Evolutionary conservation across 2,113 vertebrate species (phyloP).

Genomic region (Trachemys scripta): DNA sequence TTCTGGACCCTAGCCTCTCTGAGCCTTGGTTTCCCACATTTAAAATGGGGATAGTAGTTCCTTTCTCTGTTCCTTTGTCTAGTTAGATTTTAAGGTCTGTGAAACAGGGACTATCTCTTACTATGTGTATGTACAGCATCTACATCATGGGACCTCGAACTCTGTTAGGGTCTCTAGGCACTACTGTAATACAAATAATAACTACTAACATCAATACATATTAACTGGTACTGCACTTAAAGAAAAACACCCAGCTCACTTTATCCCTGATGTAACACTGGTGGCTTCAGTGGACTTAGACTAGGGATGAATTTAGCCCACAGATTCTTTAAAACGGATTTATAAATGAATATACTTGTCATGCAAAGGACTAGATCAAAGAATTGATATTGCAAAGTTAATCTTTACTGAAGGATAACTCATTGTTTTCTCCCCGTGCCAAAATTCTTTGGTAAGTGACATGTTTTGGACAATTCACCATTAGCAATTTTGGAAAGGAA

Average conservation of each 20-base stretch:
- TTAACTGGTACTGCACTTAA: neutral
- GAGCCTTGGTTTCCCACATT: neutral
- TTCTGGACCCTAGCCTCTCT: neutral
- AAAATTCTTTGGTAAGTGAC: constrained; percentile 68
- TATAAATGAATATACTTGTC: constrained; percentile 59
- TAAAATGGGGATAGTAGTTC: constrained; percentile 11
- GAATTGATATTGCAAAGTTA: constrained; percentile 63
- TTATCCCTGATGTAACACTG: constrained; percentile 36
- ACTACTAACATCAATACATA: neutral
- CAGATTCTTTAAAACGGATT: constrained; percentile 43
- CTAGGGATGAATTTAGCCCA: constrained; percentile 44
- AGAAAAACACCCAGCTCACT: constrained; percentile 23
- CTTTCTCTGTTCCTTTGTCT: neutral
- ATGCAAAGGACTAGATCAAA: constrained; percentile 45
- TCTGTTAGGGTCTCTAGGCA: neutral
- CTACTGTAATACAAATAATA: neutral
- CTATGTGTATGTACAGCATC: neutral
- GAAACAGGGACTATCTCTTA: neutral
- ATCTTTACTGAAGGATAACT: constrained; percentile 65
- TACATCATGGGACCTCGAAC: neutral
- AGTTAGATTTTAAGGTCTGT: constrained; percentile 10
- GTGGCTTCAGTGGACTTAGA: constrained; percentile 45
- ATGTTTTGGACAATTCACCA: constrained; percentile 67
- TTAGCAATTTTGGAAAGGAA: constrained; percentile 70
- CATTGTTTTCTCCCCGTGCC: constrained; percentile 68